Percentiles rank a stretch among this genome's conserved stretches.
These are phyloP conservation scores for Pheosia tremula DNA, from an alignment of 2,888 invertebrate species.

Conservation along the genomic window DNA sequence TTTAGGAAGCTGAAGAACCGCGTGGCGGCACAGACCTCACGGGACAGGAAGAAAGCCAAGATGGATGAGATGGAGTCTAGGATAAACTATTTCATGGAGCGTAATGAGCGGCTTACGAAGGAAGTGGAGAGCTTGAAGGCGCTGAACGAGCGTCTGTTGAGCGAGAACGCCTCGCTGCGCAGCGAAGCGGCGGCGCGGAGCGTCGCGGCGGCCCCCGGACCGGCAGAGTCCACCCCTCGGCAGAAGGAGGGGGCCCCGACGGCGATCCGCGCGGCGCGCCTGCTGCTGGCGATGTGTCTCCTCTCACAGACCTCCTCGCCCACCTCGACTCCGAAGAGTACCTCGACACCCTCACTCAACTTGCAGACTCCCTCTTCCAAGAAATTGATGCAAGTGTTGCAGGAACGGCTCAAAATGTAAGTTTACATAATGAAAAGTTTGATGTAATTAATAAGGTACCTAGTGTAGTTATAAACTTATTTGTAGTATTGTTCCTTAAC, in stretches of 20 bases:
- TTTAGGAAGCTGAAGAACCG: constrained; percentile 96
- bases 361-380: constrained; percentile 93
- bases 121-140: constrained; percentile 88
- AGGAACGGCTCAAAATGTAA: constrained; percentile 87
- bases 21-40: constrained; percentile 98
- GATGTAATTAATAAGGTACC: not conserved
- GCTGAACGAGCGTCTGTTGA: constrained; percentile 87
- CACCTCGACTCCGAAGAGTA: constrained; percentile 91
- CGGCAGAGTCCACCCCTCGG: constrained; percentile 96
- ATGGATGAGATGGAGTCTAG: constrained; percentile 95
- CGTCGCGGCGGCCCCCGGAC: constrained; percentile 89
- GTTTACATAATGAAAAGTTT: constrained; percentile 36
- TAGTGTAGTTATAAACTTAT: too few relatives aligned
- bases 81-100: constrained; percentile 85
- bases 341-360: constrained; percentile 90
- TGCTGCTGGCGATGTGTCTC: constrained; percentile 91
- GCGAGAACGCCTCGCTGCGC: constrained; percentile 86
- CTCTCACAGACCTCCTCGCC: constrained; percentile 93
- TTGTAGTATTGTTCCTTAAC: too few relatives aligned
- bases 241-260: constrained; percentile 94
- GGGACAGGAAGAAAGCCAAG: constrained; percentile 97
- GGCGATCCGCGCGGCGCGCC: constrained; percentile 88
- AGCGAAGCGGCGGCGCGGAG: constrained; percentile 84
- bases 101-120: constrained; percentile 86
- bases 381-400: constrained; percentile 89